Evolutionary conservation across 2,888 invertebrate genomes (phyloP).

Genomic region (Nephrotoma guestfalica): DNA sequence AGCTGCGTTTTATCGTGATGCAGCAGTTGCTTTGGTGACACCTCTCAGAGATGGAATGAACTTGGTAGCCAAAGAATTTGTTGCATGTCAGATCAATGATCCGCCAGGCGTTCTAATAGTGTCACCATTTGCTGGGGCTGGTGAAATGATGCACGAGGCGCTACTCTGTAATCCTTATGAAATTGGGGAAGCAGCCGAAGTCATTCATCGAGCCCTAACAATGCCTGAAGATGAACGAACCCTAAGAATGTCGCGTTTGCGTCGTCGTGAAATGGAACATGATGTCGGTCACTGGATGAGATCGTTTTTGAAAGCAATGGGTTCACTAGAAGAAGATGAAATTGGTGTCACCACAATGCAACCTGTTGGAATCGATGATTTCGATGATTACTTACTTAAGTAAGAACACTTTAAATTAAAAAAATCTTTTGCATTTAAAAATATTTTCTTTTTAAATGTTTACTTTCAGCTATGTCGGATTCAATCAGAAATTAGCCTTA

Average conservation of each 20-base stretch:
- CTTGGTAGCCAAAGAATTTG: slow-evolving; percentile 83
- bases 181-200: slow-evolving; percentile 73
- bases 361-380: slow-evolving; percentile 80
- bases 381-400: slow-evolving; percentile 78
- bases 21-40: slow-evolving; percentile 75
- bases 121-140: slow-evolving; percentile 84
- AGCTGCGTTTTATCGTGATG: slow-evolving; percentile 74
- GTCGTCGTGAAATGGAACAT: slow-evolving; percentile 63
- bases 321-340: slow-evolving; percentile 68
- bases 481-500: slow-evolving; percentile 69
- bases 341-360: slow-evolving; percentile 75
- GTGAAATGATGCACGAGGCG: slow-evolving; percentile 89
- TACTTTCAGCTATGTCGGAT: slow-evolving; percentile 60
- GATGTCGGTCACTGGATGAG: slow-evolving; percentile 85
- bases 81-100: slow-evolving; percentile 78
- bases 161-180: slow-evolving; percentile 82
- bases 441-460: neutral
- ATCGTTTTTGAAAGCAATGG: slow-evolving; percentile 75
- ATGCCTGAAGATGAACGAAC: slow-evolving; percentile 84
- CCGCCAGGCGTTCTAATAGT: slow-evolving; percentile 77
- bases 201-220: slow-evolving; percentile 70
- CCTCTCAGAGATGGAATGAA: slow-evolving; percentile 86
- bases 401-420: slow-evolving; percentile 24
- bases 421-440: neutral
- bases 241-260: slow-evolving; percentile 70